phyloP scores from a whole-genome alignment of 2,797 vertebrate species.

The Paguma larvata region DNA sequence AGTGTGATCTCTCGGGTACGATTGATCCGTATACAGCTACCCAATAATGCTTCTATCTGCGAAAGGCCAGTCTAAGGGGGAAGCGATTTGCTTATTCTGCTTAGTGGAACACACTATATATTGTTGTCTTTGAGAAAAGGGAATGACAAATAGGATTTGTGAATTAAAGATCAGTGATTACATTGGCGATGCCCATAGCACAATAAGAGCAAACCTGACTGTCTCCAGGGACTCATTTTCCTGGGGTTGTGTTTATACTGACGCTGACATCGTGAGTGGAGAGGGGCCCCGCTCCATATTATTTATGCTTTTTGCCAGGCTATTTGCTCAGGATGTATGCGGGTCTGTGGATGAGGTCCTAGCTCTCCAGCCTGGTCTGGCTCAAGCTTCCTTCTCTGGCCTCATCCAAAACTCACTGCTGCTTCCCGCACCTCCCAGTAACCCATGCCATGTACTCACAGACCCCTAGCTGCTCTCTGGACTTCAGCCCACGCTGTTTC shows the following conservation, averaged over 20 bases:
- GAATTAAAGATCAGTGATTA: slow-evolving; percentile 26
- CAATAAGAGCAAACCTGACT: neutral
- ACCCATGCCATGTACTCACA: neutral
- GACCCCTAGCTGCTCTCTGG: neutral
- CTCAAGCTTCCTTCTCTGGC: neutral
- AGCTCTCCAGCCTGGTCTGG: neutral
- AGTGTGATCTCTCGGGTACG: slow-evolving; percentile 55
- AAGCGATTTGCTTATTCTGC: slow-evolving; percentile 71
- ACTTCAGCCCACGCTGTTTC: neutral
- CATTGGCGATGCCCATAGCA: neutral
- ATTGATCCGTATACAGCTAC: slow-evolving; percentile 62
- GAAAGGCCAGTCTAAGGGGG: slow-evolving; percentile 70
- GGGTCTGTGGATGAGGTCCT: neutral
- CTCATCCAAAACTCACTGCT: neutral
- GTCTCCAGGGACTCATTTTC: slow-evolving; percentile 26
- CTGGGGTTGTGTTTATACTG: neutral
- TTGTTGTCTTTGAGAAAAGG: slow-evolving; percentile 69
- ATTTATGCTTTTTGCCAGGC: neutral
- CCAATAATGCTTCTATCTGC: slow-evolving; percentile 77
- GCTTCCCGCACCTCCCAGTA: neutral
- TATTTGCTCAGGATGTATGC: neutral
- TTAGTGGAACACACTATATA: slow-evolving; percentile 43
- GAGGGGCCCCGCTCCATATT: rapidly evolving
- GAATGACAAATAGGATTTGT: slow-evolving; percentile 60
- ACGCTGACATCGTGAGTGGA: neutral